Conservation (phyloP, 1,140 invertebrate genomes). For the Hypsibius dujardini region DNA sequence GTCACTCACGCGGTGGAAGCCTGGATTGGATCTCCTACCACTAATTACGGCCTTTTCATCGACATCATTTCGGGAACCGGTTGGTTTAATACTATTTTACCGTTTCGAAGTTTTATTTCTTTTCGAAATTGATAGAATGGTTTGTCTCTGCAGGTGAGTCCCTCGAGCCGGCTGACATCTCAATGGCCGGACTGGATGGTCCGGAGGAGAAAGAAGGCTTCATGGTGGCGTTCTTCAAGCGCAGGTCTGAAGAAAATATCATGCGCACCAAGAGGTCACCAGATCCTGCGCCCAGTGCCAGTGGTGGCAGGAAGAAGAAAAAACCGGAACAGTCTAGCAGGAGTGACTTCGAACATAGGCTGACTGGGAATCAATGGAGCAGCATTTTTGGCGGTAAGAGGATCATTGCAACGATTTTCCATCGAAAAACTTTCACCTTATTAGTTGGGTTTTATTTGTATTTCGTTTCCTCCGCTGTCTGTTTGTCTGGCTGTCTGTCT, state of each 20-base stretch:
- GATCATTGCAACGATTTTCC: neutral
- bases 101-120: no score
- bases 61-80: conserved; percentile 15
- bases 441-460: no score
- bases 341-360: conserved; percentile 16
- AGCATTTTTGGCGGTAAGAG: neutral
- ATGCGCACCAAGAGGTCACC: conserved; percentile 24
- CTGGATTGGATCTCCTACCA: conserved; percentile 55
- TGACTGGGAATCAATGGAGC: neutral
- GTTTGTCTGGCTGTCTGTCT: no score
- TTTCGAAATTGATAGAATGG: no score
- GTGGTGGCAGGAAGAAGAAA: conserved; percentile 16
- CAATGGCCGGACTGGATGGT: conserved; percentile 28
- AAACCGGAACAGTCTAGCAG: conserved; percentile 19
- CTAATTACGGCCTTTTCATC: conserved; percentile 66
- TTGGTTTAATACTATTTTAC: conserved; percentile 19
- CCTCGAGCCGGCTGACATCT: conserved; percentile 28
- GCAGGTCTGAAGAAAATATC: conserved; percentile 26
- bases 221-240: conserved; percentile 30
- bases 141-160: conserved; percentile 24
- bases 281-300: conserved; percentile 22
- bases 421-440: conserved; percentile 4
- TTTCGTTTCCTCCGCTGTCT: no score
- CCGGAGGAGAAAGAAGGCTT: conserved; percentile 29
- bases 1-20: conserved; percentile 49